These are phyloP conservation scores for Podarcis muralis DNA, from an alignment of 2,113 vertebrate species.

Conservation along the genomic window DNA sequence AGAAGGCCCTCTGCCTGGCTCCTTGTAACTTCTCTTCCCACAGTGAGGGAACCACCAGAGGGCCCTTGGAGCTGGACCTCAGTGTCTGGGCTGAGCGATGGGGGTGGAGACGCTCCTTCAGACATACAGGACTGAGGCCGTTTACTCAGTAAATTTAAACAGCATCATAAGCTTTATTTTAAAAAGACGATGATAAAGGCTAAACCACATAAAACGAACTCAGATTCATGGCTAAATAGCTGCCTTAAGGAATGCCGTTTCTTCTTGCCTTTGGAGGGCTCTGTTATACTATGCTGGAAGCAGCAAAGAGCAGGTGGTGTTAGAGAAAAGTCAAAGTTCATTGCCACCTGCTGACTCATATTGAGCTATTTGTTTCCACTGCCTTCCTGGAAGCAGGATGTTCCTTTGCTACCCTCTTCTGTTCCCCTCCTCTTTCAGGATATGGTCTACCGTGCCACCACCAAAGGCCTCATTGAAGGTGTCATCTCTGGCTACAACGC, in stretches of 20 bases:
- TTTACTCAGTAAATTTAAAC: no score
- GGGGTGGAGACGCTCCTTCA: no score
- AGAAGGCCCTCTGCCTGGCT: no score
- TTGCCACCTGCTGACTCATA: neutral
- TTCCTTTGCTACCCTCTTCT: neutral
- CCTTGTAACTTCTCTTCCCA: no score
- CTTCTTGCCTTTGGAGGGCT: neutral
- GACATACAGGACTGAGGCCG: no score
- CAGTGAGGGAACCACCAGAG: no score
- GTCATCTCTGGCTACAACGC: slow-evolving; percentile 91
- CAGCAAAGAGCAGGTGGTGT: neutral
- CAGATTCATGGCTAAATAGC: neutral
- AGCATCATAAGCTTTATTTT: neutral
- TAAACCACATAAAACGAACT: neutral
- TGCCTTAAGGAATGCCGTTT: neutral
- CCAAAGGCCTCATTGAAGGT: slow-evolving; percentile 85
- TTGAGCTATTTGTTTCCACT: neutral
- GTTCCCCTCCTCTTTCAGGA: slow-evolving; percentile 74
- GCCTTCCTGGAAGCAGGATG: neutral
- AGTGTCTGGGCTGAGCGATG: no score
- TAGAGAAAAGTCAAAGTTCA: neutral
- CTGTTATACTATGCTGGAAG: neutral
- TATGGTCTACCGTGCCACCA: slow-evolving; percentile 88
- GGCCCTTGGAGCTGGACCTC: no score
- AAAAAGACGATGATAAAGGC: neutral